Base-by-base conservation (phyloP, 1,140 invertebrate species). In the Heliconius hewitsoni region DNA sequence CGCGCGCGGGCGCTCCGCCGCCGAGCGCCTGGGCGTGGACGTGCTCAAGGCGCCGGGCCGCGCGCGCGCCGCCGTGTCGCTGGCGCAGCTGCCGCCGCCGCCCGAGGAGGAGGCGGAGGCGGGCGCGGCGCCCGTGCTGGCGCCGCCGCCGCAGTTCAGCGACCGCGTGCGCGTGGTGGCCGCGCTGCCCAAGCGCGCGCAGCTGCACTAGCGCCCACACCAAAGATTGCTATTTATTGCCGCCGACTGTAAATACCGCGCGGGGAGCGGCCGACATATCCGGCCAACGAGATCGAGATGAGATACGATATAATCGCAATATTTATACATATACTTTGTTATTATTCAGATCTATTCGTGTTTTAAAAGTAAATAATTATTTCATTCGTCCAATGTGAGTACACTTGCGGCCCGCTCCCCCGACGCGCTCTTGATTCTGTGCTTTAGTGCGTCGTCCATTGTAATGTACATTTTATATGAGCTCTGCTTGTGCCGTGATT, bases 111-210 rank as follows among this genome's bases (percentile, higher is more conserved):
- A 52, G 50, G 50, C 50, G 5, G 50, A 19, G 50, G 50, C 13
- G 19, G 55, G 19, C 4, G 16, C 18, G 0, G 90, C 79, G 92
- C 93, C 79, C 91, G 95, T 96, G 77, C 95, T 97, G 74, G 97
- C 96, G 50, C 96, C 95, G 81, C 96, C 96, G n/a, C 96, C 96
- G 23, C 96, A 97, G 90, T 97, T 97, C 88, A 96, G 96, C 89
- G 96, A 97, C 86, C 95, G 96, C 78, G 97, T 97, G 23, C 96
- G 97, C 81, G 97, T 98, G 78, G 97, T 98, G 30, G 97, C 97
- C 52, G 96, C 97, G 70, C 96, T 97, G 89, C 97, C 97, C 73
- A 98, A 98, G 93, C 85, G 90, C 27, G 88, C 91, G 42, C 91
- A 88, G 73, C 80, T 91, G 82, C 80, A 78, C 52, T 78, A 73